phyloP scores from a whole-genome alignment of 2,888 invertebrate species.

The Ecliptopera silaceata region DNA sequence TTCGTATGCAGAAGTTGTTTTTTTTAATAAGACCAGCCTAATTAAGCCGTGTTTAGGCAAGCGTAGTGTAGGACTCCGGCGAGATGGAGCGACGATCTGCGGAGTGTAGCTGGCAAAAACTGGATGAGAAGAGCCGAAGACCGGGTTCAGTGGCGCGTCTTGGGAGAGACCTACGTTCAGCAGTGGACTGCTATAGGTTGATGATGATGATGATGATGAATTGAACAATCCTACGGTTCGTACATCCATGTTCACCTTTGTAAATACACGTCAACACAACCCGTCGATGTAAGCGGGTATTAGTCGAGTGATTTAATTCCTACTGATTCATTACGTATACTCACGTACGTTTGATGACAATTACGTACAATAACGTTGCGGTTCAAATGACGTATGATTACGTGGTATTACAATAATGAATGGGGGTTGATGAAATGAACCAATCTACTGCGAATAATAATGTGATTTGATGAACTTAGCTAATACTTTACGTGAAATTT shows the following conservation, averaged over 20 bases:
- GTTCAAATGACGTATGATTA: constrained; percentile 52
- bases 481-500: neutral
- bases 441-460: constrained; percentile 8
- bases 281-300: constrained; percentile 65
- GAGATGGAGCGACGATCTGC: too few species aligned
- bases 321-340: constrained; percentile 61
- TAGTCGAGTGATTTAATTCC: constrained; percentile 72
- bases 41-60: too few species aligned
- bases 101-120: too few species aligned
- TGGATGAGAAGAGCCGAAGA: too few species aligned
- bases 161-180: too few species aligned
- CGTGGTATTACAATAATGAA: constrained; percentile 49
- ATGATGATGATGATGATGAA: too few species aligned
- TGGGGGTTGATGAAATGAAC: constrained; percentile 31
- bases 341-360: constrained; percentile 55
- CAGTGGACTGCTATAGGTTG: too few species aligned
- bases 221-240: too few species aligned
- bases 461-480: constrained; percentile 2
- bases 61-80: too few species aligned
- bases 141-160: too few species aligned
- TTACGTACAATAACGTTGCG: constrained; percentile 58
- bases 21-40: too few species aligned
- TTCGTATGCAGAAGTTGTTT: too few species aligned
- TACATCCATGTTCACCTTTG: constrained; percentile 19
- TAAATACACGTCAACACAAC: constrained; percentile 50